Percentiles rank a stretch among this genome's conserved stretches.
These are phyloP conservation scores for Molothrus ater DNA, from an alignment of 2,797 vertebrate species.

Conservation along the genomic window DNA sequence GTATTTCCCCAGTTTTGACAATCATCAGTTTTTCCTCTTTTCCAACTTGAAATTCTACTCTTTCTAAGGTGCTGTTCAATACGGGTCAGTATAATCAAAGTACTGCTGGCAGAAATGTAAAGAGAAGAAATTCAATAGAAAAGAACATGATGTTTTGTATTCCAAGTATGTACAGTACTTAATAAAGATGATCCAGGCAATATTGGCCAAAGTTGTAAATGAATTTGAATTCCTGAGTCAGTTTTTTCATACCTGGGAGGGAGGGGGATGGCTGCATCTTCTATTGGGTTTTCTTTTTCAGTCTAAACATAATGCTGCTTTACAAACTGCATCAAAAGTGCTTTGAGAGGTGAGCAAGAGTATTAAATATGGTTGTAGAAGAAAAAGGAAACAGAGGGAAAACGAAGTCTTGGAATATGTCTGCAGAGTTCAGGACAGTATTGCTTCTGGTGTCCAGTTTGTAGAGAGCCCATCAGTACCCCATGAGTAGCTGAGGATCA, in stretches of 20 bases:
- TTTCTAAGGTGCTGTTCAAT: constrained; percentile 42
- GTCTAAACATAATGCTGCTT: not conserved
- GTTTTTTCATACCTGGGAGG: not conserved
- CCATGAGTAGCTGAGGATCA: not conserved
- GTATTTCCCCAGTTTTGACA: not conserved
- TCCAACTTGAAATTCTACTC: not conserved
- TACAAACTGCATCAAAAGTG: not conserved
- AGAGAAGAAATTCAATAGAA: not conserved
- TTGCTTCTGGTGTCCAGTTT: not conserved
- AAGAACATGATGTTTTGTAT: not conserved
- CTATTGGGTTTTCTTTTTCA: not conserved
- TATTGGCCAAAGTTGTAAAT: not conserved
- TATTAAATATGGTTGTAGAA: not conserved
- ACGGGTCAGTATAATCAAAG: constrained; percentile 32
- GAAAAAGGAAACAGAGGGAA: not conserved
- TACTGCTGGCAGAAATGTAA: constrained; percentile 27
- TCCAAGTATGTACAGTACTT: not conserved
- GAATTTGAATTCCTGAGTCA: not conserved
- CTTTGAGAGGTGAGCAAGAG: not conserved
- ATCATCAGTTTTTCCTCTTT: not conserved
- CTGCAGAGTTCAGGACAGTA: not conserved
- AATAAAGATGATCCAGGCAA: constrained; percentile 49
- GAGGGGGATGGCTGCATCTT: not conserved
- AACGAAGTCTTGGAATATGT: not conserved
- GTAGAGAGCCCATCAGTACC: not conserved